phyloP scores from a whole-genome alignment of 2,113 vertebrate species.

The Vidua macroura region DNA sequence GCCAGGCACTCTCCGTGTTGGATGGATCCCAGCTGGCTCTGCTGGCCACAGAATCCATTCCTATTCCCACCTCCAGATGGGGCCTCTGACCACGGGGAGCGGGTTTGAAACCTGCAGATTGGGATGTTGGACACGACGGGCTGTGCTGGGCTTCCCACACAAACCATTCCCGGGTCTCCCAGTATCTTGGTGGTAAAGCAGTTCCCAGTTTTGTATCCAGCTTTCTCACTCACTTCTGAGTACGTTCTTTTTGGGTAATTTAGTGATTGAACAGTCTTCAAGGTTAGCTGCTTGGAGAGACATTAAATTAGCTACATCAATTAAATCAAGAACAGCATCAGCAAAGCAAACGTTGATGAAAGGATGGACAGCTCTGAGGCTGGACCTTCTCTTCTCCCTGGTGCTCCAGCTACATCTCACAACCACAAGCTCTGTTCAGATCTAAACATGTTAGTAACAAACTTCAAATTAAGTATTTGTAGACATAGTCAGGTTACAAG shows the following conservation, averaged over 20 bases:
- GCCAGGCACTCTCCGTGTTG: neutral
- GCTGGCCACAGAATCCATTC: neutral
- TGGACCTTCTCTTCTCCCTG: neutral
- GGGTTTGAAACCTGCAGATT: neutral
- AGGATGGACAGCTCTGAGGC: neutral
- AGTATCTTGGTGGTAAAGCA: neutral
- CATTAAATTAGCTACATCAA: neutral
- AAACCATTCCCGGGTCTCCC: neutral
- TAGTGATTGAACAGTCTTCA: neutral
- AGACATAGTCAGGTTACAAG: neutral
- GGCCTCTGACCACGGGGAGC: slow-evolving; percentile 5
- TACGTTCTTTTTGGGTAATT: neutral
- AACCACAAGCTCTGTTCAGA: neutral
- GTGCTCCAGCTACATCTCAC: neutral
- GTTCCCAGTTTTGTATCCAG: neutral
- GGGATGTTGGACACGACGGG: accelerated
- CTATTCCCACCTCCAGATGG: slow-evolving; percentile 36
- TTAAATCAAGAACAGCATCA: neutral
- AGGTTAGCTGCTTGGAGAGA: neutral
- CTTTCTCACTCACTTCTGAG: neutral
- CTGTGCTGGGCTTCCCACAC: neutral
- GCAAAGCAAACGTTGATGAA: neutral
- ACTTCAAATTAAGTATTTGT: neutral
- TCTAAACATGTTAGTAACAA: neutral
- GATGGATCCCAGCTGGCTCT: neutral